Evolutionary conservation across 92 coral and sea anemone genomes (phyloP).

Genomic region (Parazoanthus atlanticus): DNA sequence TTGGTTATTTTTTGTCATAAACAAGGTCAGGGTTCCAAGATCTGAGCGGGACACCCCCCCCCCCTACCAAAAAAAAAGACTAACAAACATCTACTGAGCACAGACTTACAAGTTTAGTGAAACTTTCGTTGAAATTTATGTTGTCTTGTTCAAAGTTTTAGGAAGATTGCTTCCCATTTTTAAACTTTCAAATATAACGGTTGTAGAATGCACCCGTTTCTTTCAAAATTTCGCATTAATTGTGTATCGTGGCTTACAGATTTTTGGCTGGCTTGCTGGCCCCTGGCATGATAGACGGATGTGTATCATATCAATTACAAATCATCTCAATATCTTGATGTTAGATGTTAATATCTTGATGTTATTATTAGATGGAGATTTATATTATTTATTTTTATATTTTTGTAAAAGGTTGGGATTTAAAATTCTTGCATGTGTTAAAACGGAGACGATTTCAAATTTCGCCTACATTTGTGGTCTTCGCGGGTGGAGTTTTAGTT

Average conservation of each 20-base stretch:
- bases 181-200: conserved; percentile 7
- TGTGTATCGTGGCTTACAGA: conserved; percentile 17
- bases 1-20: no score
- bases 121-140: conserved; percentile 5
- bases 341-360: neutral
- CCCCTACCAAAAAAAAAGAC: neutral
- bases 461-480: conserved; percentile 5
- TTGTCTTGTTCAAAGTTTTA: conserved; percentile 18
- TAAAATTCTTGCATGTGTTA: neutral
- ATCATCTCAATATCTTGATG: conserved; percentile 9
- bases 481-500: neutral
- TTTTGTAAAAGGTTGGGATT: conserved; percentile 9
- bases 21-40: no score
- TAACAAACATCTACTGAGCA: neutral
- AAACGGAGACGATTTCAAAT: conserved; percentile 5
- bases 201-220: conserved; percentile 6
- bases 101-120: conserved; percentile 8
- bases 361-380: conserved; percentile 12
- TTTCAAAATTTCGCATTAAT: conserved; percentile 4
- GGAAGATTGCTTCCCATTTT: conserved; percentile 13
- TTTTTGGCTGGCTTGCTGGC: conserved; percentile 5
- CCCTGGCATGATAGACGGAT: conserved; percentile 17
- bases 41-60: no score
- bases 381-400: neutral
- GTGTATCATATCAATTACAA: neutral